phyloP scores from a whole-genome alignment of 2,888 invertebrate genomes.

The Hirtodrosophila confusa region DNA sequence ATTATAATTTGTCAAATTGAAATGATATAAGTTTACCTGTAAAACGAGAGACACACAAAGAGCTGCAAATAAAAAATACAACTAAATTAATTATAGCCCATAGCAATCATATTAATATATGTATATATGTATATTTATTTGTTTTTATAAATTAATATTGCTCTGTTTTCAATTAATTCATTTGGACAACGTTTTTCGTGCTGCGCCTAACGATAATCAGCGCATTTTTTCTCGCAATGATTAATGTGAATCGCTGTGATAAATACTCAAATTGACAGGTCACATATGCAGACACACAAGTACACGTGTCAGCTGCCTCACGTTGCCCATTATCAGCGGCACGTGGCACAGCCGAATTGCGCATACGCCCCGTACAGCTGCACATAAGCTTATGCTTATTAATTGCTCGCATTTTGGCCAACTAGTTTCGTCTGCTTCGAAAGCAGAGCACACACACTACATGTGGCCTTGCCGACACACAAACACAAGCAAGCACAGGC shows the following conservation, averaged over 20 bases:
- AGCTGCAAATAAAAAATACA: conserved; percentile 27
- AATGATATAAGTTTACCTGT: conserved; percentile 10
- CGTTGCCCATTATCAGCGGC: conserved; percentile 39
- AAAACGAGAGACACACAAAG: background rate
- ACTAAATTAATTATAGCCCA: background rate
- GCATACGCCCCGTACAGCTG: conserved; percentile 41
- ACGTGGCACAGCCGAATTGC: conserved; percentile 45
- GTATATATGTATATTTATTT: background rate
- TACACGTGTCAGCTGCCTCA: conserved; percentile 14
- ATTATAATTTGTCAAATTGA: no score
- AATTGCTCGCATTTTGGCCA: conserved; percentile 51
- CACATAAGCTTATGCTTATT: conserved; percentile 52
- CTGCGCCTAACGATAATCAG: conserved; percentile 12
- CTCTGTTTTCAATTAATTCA: conserved; percentile 20
- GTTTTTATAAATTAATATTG: conserved; percentile 12
- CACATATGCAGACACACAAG: conserved; percentile 16
- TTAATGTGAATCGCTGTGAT: conserved; percentile 37
- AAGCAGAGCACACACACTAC: conserved; percentile 20
- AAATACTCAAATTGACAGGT: conserved; percentile 42
- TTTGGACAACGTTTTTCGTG: background rate
- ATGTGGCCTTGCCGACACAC: conserved; percentile 19
- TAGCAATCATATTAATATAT: background rate
- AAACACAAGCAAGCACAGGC: background rate
- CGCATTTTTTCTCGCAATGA: conserved; percentile 30
- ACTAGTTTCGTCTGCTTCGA: conserved; percentile 2